Evolutionary conservation across 2,113 vertebrate genomes (phyloP).

Genomic region (Perca fluviatilis): DNA sequence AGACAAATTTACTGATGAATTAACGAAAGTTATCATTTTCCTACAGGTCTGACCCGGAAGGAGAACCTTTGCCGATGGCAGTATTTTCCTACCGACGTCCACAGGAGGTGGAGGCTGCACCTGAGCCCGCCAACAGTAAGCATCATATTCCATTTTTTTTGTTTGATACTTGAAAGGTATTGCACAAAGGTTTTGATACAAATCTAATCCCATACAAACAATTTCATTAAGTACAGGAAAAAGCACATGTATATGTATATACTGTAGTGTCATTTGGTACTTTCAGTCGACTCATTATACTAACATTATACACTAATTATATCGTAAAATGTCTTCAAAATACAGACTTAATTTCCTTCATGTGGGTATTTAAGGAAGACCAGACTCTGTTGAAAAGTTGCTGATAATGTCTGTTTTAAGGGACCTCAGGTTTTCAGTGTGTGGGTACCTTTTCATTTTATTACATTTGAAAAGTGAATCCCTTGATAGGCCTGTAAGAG

Average conservation of each 20-base stretch:
- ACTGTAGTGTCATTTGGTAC: neutral
- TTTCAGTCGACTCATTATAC: neutral
- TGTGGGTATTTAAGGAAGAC: neutral
- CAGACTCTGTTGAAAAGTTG: neutral
- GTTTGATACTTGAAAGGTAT: neutral
- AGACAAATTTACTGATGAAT: neutral
- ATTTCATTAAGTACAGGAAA: neutral
- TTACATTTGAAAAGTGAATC: neutral
- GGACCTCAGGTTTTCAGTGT: neutral
- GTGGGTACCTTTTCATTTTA: neutral
- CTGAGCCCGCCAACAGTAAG: constrained; percentile 44
- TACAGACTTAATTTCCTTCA: neutral
- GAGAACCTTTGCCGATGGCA: constrained; percentile 36
- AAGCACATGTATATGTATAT: neutral
- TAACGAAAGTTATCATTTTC: neutral
- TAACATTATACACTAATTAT: no score
- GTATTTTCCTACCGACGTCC: constrained; percentile 25
- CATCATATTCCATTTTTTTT: neutral
- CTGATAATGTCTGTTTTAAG: neutral
- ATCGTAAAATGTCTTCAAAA: neutral
- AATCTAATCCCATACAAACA: neutral
- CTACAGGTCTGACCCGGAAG: constrained; percentile 36
- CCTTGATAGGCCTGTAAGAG: neutral
- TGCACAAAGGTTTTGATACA: neutral
- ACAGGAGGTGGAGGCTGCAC: neutral